phyloP scores from a whole-genome alignment of 2,797 vertebrate genomes.

The Phataginus tetradactyla region DNA sequence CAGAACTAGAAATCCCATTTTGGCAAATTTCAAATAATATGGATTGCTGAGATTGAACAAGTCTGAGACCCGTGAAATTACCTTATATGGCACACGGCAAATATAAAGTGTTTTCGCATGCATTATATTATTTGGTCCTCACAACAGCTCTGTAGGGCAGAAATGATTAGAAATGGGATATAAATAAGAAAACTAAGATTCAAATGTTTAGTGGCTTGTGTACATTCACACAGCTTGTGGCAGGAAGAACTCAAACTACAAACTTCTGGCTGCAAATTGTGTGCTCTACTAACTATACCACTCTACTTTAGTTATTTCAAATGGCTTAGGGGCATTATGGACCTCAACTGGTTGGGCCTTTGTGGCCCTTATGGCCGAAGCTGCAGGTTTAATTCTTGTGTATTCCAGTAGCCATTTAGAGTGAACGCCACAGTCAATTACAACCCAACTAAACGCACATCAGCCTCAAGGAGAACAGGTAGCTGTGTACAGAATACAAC shows the following conservation, averaged over 20 bases:
- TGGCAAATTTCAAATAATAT: background rate
- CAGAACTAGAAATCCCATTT: background rate
- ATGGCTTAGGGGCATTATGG: background rate
- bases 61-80: background rate
- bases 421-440: background rate
- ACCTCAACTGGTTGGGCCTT: background rate
- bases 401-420: background rate
- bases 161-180: background rate
- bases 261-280: background rate
- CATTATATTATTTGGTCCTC: background rate
- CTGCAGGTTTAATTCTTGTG: background rate
- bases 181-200: background rate
- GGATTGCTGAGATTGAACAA: background rate
- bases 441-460: background rate
- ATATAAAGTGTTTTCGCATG: background rate
- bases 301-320: background rate
- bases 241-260: background rate
- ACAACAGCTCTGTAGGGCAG: background rate
- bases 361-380: background rate
- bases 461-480: background rate
- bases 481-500: background rate
- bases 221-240: background rate
- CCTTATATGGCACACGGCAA: background rate
- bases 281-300: background rate
- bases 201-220: background rate